Conservation (phyloP, 2,888 invertebrate species). For the Tridacna gigas region DNA sequence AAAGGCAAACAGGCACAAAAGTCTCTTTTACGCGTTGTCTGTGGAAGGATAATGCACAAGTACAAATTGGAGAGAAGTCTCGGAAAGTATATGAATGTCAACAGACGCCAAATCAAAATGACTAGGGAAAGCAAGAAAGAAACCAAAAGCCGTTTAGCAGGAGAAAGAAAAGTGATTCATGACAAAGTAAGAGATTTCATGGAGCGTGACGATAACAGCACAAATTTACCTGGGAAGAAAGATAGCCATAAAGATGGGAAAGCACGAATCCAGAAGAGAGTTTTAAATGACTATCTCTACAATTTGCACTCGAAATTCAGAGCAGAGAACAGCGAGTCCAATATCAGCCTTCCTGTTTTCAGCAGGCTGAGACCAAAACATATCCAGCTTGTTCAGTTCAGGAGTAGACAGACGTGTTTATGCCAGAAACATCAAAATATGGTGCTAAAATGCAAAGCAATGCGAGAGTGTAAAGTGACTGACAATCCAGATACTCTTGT, state of each 20-base stretch:
- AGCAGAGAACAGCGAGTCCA: slow-evolving; percentile 36
- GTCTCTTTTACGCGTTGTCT: too few relatives aligned
- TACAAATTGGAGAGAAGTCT: too few relatives aligned
- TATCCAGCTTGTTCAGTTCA: slow-evolving; percentile 27
- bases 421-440: slow-evolving; percentile 43
- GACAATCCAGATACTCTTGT: slow-evolving; percentile 4
- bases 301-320: slow-evolving; percentile 40
- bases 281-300: slow-evolving; percentile 42
- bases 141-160: too few relatives aligned
- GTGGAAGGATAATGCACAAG: too few relatives aligned
- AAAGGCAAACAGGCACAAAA: too few relatives aligned
- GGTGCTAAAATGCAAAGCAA: slow-evolving; percentile 40
- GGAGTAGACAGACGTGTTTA: slow-evolving; percentile 29
- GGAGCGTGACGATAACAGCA: slow-evolving; percentile 15
- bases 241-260: neutral
- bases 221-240: neutral
- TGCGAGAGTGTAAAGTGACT: too few relatives aligned
- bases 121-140: too few relatives aligned
- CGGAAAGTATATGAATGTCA: too few relatives aligned
- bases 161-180: too few relatives aligned
- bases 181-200: slow-evolving; percentile 9
- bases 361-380: slow-evolving; percentile 28
- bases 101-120: too few relatives aligned
- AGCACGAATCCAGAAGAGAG: slow-evolving; percentile 17
- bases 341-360: slow-evolving; percentile 14